phyloP scores from a whole-genome alignment of 2,888 invertebrate species.

The Torymus texanus region DNA sequence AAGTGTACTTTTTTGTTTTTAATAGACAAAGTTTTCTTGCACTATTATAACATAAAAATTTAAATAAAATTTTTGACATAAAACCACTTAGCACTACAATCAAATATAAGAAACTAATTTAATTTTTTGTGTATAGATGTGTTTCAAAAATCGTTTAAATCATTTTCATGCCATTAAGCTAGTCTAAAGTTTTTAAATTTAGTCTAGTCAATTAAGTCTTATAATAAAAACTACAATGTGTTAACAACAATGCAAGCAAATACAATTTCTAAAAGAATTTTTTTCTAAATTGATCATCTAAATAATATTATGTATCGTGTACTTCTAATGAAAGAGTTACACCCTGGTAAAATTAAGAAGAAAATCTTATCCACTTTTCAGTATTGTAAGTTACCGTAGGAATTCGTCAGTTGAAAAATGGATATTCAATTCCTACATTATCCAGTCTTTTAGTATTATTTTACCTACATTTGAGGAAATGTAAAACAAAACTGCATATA shows the following conservation, averaged over 20 bases:
- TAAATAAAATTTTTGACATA: conserved; percentile 23
- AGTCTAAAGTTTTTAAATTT: conserved; percentile 10
- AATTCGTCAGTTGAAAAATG: conserved; percentile 14
- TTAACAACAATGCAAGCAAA: conserved; percentile 3
- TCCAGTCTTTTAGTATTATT: conserved; percentile 46
- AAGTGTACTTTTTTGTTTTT: background rate
- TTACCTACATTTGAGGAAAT: background rate
- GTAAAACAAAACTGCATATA: conserved; percentile 3
- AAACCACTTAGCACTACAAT: background rate
- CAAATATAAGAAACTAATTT: conserved; percentile 23
- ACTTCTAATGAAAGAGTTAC: conserved; percentile 8
- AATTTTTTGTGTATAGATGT: conserved; percentile 24
- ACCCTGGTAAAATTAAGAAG: conserved; percentile 43
- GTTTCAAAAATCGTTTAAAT: conserved; percentile 25
- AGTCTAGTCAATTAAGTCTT: conserved; percentile 23
- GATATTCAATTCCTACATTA: conserved; percentile 34
- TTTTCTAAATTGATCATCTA: background rate
- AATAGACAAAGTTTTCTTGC: conserved; percentile 11
- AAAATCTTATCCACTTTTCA: conserved; percentile 7
- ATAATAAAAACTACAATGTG: conserved; percentile 19
- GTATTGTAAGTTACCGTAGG: background rate
- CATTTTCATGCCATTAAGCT: background rate
- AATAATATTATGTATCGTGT: background rate
- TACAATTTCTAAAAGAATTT: conserved; percentile 6
- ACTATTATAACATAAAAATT: conserved; percentile 8